These are phyloP conservation scores for Allolobophora icterica DNA, from an alignment of 2,888 invertebrate genomes.

Conservation along the genomic window DNA sequence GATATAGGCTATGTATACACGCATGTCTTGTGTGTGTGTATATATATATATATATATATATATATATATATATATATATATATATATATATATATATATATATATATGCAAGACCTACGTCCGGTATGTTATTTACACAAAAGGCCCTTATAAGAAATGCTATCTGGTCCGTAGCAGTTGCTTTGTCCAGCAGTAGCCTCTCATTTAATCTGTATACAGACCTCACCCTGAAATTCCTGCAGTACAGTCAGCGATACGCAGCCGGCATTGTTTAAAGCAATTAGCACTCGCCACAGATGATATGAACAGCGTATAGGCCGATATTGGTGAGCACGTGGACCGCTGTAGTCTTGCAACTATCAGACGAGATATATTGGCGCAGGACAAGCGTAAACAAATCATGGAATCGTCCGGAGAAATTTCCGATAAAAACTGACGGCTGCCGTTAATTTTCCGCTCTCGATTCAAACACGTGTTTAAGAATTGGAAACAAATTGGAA, in stretches of 20 bases:
- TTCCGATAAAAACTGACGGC: not conserved
- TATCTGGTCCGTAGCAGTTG: not conserved
- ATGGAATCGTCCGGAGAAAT: not conserved
- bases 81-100: not conserved
- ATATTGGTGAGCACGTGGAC: not conserved
- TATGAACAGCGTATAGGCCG: not conserved
- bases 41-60: no score
- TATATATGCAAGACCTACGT: not conserved
- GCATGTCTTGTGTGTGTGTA: no score
- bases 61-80: no score
- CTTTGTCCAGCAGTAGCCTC: not conserved
- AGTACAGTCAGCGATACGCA: not conserved
- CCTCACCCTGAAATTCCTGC: not conserved
- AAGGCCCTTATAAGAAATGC: not conserved
- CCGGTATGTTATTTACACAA: constrained; percentile 17
- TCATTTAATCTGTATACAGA: not conserved
- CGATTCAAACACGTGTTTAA: not conserved
- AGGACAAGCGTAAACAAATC: not conserved
- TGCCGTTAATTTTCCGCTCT: not conserved
- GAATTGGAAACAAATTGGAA: not conserved
- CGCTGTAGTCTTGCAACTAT: not conserved
- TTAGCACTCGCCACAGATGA: not conserved
- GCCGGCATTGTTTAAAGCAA: not conserved
- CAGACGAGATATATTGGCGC: not conserved
- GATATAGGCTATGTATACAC: no score